Base-by-base conservation (phyloP, 2,797 vertebrate species). In the Gymnoscopelus braueri region DNA sequence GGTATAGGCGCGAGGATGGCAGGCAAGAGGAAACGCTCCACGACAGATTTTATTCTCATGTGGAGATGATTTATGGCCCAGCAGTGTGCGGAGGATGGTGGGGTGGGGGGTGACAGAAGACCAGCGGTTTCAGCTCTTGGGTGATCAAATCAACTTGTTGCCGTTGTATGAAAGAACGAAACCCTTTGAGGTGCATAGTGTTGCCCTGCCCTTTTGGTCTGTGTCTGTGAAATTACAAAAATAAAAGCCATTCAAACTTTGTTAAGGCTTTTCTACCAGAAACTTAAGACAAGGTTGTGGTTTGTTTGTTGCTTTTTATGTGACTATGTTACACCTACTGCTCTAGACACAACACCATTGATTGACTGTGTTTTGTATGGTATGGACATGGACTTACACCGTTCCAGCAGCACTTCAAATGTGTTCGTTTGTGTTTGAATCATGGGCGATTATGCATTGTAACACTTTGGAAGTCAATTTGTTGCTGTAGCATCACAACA, bases 111-210 rank as follows among this genome's bases (percentile, higher is more conserved):
- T 5, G 29, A 19, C 19, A 29, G 39, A 58, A 72, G 54, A 14
- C 75, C 5, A 32, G 29, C 44, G 23, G 14, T 51, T 73, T 68
- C 51, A 19, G 63, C 53, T 66, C 24, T 29, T 10, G 1, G 0
- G 5, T 60, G 60, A 60, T 53, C 29, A 0, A 4, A 66, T 1
- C 8, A 11, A 61, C 63, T 62, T 58, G 56, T 29, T 26, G 11
- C 9, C 54, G 79, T 69, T 57, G 24, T 48, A 75, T 65, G 7
- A 56, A 77, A 2, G 51, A 62, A 78, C n/a, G 2, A 66, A 77
- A 55, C 35, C 26, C 8, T 2, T 57, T 39, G 3, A 44, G 39
- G 52, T 1, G 14, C 4, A 24, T 32, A 61, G 13, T 0, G 48
- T 12, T 49, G 9, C 29, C 24, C 54, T 5, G n/a, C 39, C 39